Evolutionary conservation across 2,797 vertebrate genomes (phyloP).

Genomic region (Valencia hispanica): DNA sequence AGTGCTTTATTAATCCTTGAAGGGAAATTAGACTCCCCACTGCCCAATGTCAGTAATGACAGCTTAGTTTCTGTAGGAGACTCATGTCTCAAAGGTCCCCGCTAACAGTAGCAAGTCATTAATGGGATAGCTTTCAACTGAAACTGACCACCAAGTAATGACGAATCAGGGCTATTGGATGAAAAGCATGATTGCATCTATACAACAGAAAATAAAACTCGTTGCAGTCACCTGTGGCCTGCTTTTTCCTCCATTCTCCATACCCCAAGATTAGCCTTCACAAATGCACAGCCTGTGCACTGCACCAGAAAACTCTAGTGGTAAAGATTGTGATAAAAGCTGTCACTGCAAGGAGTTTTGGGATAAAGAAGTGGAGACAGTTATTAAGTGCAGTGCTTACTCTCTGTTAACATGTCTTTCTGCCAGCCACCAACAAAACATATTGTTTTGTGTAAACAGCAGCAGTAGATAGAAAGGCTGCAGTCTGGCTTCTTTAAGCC

Average conservation of each 20-base stretch:
- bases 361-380: slow-evolving; percentile 41
- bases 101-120: slow-evolving; percentile 21
- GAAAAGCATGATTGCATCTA: neutral
- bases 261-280: slow-evolving; percentile 19
- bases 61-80: slow-evolving; percentile 19
- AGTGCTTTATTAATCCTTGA: slow-evolving; percentile 23
- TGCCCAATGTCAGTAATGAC: slow-evolving; percentile 38
- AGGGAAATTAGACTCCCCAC: slow-evolving; percentile 22
- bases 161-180: slow-evolving; percentile 15
- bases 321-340: slow-evolving; percentile 47
- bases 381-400: slow-evolving; percentile 34
- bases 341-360: slow-evolving; percentile 60
- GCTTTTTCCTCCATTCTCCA: slow-evolving; percentile 28
- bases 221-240: slow-evolving; percentile 20
- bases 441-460: slow-evolving; percentile 55
- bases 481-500: slow-evolving; percentile 42
- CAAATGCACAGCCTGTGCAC: slow-evolving; percentile 32
- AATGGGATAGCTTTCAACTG: slow-evolving; percentile 30
- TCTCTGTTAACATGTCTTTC: slow-evolving; percentile 60
- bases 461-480: slow-evolving; percentile 27
- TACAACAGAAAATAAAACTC: slow-evolving; percentile 1
- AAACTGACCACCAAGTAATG: slow-evolving; percentile 22
- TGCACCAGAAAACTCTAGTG: slow-evolving; percentile 20
- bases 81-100: slow-evolving; percentile 25
- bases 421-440: slow-evolving; percentile 36